Evolutionary conservation across 2,113 vertebrate genomes (phyloP), one percentile per base, ranked within the genome.

Genomic region (Cyanoderma ruficeps): DNA sequence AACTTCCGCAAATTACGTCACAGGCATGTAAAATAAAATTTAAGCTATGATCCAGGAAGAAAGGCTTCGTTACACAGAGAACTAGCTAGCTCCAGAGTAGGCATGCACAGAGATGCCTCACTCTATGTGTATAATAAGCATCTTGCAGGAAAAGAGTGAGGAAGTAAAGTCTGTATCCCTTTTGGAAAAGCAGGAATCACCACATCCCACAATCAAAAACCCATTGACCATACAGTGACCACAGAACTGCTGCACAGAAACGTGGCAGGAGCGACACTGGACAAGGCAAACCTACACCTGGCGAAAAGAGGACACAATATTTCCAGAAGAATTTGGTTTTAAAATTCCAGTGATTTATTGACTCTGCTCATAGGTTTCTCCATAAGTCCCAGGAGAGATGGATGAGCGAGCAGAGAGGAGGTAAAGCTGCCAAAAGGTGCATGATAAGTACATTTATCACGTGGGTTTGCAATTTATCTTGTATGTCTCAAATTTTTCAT

Each of bases 361-460:
- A 90, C 85, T 87, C 47, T 75, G 50, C 37, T 93, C 33, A 74
- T 86, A 28, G 68, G 55, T 91, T 93, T 77, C 55, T 78, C 55
- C 84, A 59, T 88, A 85, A 96, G 82, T 90, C 90, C 90, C 70
- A 88, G 78, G 67, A 83, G 93, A 95, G 90, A 95, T 59, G 84
- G 90, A 96, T 97, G 91, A 96, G 84, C 3, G 1, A 96, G 84
- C 89, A 88, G 84, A 88, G 70, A 95, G 93, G 91, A 94, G 91
- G 91, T 90, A 95, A 93, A 64, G 59, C 91, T 95, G 94, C 91
- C 93, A 93, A 93, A 96, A 96, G 82, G 84, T 96, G 78, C 67
- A 19, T 87, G 93, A 95, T 93, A 96, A 95, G 81, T 95, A 91
- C 93, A 96, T 96, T 95, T 94, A 96, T 96, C 93, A 96, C 78